Base-by-base conservation (phyloP, 2,113 vertebrate species). In the Laterallus jamaicensis region DNA sequence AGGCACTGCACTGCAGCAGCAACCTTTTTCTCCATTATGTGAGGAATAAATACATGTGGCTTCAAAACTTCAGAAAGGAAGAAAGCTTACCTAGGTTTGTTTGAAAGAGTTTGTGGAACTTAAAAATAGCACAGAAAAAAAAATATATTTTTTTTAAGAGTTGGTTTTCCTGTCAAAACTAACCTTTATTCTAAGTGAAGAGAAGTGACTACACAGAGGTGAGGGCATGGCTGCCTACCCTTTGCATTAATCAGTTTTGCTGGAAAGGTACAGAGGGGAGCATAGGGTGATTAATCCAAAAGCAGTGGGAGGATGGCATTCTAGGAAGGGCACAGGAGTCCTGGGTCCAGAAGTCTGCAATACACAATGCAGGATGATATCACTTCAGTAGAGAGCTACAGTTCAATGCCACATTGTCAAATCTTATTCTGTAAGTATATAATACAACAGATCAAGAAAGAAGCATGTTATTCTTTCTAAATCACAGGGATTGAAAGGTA, bases 401-500 rank as follows among this genome's bases (percentile, higher is more conserved):
- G 85, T 90, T 86, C 88, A 76, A 60, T 91, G 42, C 66, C 44
- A 73, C 80, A 76, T 75, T 94, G 83, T 79, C 73, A 92, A 70
- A 71, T 92, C 68, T 96, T 89, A 77, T 64, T 93, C 76, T 70
- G 32, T 74, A 93, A 92, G 63, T 60, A 50, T 79, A 50, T 83
- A 90, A 76, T 88, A 88, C 44, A 93, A 88, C 58, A 84, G 62
- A 86, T 75, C 66, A 82, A 76, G 86, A 91, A 71, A 93, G 66
- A 67, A 95, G 68, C 56, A 47, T 92, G 82, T 84, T 92, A 85
- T 90, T 95, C 77, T 92, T 95, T 95, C 90, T 78, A 87, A 95
- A 95, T 95, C 92, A 94, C 73, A 47, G 66, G 70, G 75, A 40
- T 47, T 94, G 95, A 91, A 96, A 87, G 81, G 90, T 92, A 84